Evolutionary conservation across 1,140 invertebrate genomes (phyloP).

Genomic region (Pseudomyrmex cubaensis): DNA sequence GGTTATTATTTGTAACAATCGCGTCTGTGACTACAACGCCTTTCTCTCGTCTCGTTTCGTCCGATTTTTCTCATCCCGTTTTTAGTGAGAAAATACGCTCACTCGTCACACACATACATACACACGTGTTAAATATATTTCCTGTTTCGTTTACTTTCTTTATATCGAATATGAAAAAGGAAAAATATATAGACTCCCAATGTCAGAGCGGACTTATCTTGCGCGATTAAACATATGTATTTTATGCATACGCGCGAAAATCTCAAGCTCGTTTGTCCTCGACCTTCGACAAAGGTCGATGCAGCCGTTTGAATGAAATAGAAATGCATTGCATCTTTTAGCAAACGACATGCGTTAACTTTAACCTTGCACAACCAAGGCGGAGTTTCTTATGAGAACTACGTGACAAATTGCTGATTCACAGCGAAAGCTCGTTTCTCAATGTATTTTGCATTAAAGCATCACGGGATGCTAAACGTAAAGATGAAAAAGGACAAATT

Average conservation of each 20-base stretch:
- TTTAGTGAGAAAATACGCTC: not conserved
- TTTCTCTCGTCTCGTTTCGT: slow-evolving; percentile 27
- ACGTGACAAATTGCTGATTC: slow-evolving; percentile 5
- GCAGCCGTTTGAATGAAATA: slow-evolving; percentile 8
- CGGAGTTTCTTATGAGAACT: slow-evolving; percentile 9
- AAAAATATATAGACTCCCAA: not conserved
- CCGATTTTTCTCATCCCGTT: slow-evolving; percentile 8
- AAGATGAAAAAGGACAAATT: not conserved
- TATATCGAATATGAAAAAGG: not conserved
- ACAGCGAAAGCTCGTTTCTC: not conserved
- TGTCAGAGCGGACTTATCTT: not conserved
- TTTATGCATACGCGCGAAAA: not conserved
- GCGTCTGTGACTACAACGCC: not conserved
- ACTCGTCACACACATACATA: not conserved
- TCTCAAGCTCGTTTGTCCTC: slow-evolving; percentile 15
- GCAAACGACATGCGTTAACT: not conserved
- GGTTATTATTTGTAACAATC: slow-evolving; percentile 46
- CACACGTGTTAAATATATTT: not conserved
- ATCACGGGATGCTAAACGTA: not conserved
- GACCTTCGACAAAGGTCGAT: slow-evolving; percentile 14
- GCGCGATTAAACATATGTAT: not conserved
- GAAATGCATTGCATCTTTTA: slow-evolving; percentile 27
- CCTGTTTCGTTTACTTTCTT: slow-evolving; percentile 30
- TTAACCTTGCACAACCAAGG: not conserved
- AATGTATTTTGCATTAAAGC: slow-evolving; percentile 26